phyloP scores from a whole-genome alignment of 2,113 vertebrate species.

The Oceanodroma tethys region DNA sequence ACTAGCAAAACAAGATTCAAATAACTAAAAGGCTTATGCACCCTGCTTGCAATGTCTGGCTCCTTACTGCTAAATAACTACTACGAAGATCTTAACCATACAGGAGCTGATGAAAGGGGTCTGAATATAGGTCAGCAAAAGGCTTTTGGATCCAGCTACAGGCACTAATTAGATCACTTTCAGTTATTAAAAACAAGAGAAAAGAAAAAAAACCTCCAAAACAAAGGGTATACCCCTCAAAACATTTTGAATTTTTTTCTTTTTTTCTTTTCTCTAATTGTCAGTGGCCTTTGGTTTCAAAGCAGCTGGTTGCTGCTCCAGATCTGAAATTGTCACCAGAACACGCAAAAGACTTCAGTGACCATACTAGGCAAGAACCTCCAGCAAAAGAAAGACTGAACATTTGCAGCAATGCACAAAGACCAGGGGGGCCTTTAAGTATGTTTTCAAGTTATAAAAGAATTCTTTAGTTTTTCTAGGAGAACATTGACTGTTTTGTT shows the following conservation, averaged over 20 bases:
- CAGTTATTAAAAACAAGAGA: background rate
- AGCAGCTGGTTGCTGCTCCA: background rate
- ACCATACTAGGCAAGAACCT: background rate
- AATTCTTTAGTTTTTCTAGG: conserved; percentile 14
- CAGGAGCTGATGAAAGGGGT: background rate
- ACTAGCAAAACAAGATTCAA: conserved; percentile 33
- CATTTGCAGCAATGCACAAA: background rate
- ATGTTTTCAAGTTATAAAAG: conserved; percentile 7
- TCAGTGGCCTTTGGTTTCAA: background rate
- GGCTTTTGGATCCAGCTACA: background rate
- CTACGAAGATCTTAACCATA: background rate
- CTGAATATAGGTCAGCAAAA: conserved; percentile 34
- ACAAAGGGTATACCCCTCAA: background rate
- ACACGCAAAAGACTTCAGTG: background rate
- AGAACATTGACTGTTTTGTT: conserved; percentile 71
- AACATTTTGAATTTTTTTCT: background rate
- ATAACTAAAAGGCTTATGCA: conserved; percentile 4
- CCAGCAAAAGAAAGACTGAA: background rate
- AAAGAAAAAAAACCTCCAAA: background rate
- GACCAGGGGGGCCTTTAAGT: background rate
- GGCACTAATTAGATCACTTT: conserved; percentile 29
- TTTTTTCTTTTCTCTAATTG: background rate
- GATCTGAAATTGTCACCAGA: background rate
- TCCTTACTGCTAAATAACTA: conserved; percentile 1
- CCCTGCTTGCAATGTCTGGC: background rate